Percentiles rank a stretch among this genome's conserved stretches.
Conservation (phyloP, 2,113 vertebrate genomes). For the Brachyhypopomus occidentalis region DNA sequence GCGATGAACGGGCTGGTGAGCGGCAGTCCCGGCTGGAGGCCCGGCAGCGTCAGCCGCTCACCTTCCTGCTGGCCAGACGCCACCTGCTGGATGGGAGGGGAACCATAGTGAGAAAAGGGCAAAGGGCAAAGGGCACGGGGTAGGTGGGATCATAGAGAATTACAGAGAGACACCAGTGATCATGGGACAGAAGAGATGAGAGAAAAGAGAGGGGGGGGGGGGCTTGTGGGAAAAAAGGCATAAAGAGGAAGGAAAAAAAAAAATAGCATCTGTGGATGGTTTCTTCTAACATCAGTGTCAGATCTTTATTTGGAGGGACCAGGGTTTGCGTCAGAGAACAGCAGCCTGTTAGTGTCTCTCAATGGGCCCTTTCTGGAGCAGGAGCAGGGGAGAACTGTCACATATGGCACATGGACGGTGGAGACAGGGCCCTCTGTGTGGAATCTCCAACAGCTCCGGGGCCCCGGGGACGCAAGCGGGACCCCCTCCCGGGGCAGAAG, state of each 20-base stretch:
- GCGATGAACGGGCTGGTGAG: conserved; percentile 80
- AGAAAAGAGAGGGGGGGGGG: neutral
- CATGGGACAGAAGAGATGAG: neutral
- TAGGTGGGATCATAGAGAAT: too few relatives aligned
- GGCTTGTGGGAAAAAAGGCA: neutral
- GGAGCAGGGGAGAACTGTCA: conserved; percentile 42
- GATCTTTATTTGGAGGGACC: conserved; percentile 16
- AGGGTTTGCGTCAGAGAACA: conserved; percentile 44
- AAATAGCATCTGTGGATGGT: neutral
- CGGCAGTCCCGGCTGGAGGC: conserved; percentile 86
- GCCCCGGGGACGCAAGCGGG: conserved; percentile 17
- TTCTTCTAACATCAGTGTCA: conserved; percentile 31
- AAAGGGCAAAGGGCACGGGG: conserved; percentile 16
- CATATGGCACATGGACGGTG: conserved; percentile 28
- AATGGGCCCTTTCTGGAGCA: conserved; percentile 49
- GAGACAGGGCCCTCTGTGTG: conserved; percentile 52
- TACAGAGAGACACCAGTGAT: too few relatives aligned
- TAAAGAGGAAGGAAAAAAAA: neutral
- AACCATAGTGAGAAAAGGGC: conserved; percentile 6
- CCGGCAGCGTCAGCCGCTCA: conserved; percentile 80
- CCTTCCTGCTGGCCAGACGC: conserved; percentile 83
- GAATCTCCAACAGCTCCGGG: conserved; percentile 22
- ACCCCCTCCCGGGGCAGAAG: neutral
- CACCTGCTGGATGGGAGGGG: conserved; percentile 68
- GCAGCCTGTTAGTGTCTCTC: conserved; percentile 35